phyloP scores from a whole-genome alignment of 2,797 vertebrate species.

The Petrocephalus schoutedeni region DNA sequence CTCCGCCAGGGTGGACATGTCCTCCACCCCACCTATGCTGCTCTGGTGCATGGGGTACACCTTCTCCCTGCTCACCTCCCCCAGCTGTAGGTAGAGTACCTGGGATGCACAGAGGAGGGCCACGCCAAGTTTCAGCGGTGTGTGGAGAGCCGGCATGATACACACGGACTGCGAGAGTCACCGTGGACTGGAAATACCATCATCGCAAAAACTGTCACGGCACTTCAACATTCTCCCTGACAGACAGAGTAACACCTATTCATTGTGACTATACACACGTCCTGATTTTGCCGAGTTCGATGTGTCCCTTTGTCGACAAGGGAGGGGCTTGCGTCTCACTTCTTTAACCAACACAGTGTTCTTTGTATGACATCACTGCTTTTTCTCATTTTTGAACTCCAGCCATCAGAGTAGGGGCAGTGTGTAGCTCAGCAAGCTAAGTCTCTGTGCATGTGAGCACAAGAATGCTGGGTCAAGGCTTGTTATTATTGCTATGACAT shows the following conservation, averaged over 20 bases:
- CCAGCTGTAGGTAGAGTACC: conserved; percentile 65
- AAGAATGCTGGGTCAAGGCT: not conserved
- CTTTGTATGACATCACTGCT: not conserved
- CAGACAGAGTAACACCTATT: not conserved
- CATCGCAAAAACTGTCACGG: not conserved
- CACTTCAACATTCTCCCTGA: not conserved
- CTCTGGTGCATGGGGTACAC: conserved; percentile 75
- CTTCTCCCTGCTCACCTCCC: conserved; percentile 62
- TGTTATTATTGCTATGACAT: not conserved
- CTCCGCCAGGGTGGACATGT: conserved; percentile 82
- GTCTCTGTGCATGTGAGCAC: not conserved
- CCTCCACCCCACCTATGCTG: conserved; percentile 78
- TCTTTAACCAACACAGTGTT: not conserved
- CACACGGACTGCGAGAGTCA: not conserved
- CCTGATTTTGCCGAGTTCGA: no score
- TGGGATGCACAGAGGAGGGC: conserved; percentile 40
- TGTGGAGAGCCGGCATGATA: not conserved
- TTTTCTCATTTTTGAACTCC: not conserved
- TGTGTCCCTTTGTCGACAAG: no score
- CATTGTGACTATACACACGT: no score
- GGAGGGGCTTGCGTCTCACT: no score
- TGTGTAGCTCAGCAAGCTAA: not conserved
- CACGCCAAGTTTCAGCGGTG: not conserved
- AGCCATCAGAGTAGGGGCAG: not conserved
- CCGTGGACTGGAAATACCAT: not conserved